These are phyloP conservation scores for Platysteira castanea DNA, from an alignment of 2,113 vertebrate genomes.

Conservation along the genomic window DNA sequence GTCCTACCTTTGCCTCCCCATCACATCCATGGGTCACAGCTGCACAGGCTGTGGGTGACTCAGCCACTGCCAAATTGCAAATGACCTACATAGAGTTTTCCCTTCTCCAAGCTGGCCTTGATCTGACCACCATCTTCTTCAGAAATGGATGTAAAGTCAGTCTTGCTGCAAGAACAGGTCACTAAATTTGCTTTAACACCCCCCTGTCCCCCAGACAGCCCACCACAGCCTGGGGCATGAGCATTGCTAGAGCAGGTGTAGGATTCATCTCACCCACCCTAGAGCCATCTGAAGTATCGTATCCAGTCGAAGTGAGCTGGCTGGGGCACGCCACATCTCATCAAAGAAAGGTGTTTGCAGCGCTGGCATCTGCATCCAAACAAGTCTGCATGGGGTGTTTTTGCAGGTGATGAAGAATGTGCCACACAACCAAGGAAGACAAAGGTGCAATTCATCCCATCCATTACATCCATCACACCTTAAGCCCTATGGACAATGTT, in stretches of 20 bases:
- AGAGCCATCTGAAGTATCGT: accelerated
- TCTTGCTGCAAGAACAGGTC: background rate
- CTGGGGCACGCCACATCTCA: background rate
- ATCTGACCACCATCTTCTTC: background rate
- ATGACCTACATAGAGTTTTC: background rate
- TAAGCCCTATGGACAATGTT: accelerated
- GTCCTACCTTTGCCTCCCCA: background rate
- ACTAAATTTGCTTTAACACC: background rate
- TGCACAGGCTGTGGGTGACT: background rate
- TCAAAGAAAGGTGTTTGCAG: background rate
- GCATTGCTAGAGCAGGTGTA: background rate
- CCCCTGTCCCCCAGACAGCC: background rate
- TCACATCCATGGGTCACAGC: accelerated
- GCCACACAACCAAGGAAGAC: background rate
- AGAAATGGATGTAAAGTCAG: background rate
- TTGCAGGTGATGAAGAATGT: background rate
- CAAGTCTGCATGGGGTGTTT: background rate
- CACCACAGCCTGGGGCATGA: background rate
- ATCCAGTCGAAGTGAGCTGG: background rate
- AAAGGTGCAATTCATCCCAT: background rate
- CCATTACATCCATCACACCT: background rate
- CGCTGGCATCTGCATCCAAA: background rate
- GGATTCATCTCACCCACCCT: background rate
- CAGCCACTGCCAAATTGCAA: background rate
- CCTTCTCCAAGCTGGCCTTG: background rate